These are phyloP conservation scores for Parelbella ahira DNA, from an alignment of 2,888 invertebrate species.

Conservation along the genomic window DNA sequence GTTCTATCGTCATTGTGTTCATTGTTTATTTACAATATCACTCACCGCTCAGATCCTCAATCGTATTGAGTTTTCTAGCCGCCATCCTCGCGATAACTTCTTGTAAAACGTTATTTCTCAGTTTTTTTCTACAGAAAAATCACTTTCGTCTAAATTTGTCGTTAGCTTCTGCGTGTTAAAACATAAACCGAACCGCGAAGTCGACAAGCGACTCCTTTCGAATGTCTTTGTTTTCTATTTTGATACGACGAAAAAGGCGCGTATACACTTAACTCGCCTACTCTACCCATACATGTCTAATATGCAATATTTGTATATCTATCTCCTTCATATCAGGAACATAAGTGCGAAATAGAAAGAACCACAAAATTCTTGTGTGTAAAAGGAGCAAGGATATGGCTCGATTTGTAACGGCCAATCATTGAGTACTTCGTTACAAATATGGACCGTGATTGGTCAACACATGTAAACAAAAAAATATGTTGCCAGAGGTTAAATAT, in stretches of 20 bases:
- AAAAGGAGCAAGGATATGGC: constrained; percentile 1
- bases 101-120: constrained; percentile 27
- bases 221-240: constrained; percentile 55
- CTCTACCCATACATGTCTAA: not conserved
- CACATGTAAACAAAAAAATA: constrained; percentile 38
- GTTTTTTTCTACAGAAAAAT: constrained; percentile 29
- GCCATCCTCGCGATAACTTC: constrained; percentile 50
- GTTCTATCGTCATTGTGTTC: constrained; percentile 49
- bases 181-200: constrained; percentile 30
- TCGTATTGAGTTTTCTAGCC: constrained; percentile 68
- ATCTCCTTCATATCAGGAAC: constrained; percentile 1
- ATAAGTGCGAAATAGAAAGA: constrained; percentile 3
- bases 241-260: constrained; percentile 34
- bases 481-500: constrained; percentile 34
- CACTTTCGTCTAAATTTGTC: constrained; percentile 37
- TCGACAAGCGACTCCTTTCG: constrained; percentile 28
- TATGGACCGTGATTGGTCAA: constrained; percentile 40
- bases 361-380: not conserved
- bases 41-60: constrained; percentile 76
- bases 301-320: not conserved
- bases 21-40: constrained; percentile 53
- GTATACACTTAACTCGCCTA: constrained; percentile 27
- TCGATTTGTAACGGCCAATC: constrained; percentile 38
- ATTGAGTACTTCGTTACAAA: constrained; percentile 26
- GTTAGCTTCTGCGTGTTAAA: constrained; percentile 35